phyloP scores from a whole-genome alignment of 2,888 invertebrate species.

The Sarcophaga caerulescens region DNA sequence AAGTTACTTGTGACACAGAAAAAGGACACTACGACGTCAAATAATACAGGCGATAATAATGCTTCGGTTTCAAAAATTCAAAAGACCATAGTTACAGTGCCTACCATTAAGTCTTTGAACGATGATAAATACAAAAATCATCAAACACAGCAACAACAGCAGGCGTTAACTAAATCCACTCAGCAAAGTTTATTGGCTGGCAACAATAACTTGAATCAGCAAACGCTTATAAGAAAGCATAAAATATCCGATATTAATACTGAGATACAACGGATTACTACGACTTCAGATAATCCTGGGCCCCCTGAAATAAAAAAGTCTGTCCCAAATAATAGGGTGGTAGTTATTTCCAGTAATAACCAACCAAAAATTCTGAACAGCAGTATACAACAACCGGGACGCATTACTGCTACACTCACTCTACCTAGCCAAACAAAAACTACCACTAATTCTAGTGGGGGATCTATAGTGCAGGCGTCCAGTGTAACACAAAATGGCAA shows the following conservation, averaged over 20 bases:
- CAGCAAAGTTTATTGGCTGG: conserved; percentile 13
- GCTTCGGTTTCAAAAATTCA: conserved; percentile 68
- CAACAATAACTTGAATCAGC: conserved; percentile 38
- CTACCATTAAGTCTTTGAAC: conserved; percentile 72
- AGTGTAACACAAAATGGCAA: conserved; percentile 46
- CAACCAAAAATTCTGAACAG: conserved; percentile 59
- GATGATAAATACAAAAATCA: conserved; percentile 65
- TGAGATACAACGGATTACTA: conserved; percentile 73
- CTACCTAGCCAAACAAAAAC: conserved; percentile 5
- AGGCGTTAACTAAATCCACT: conserved; percentile 3
- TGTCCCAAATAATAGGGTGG: conserved; percentile 71
- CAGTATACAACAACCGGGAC: conserved; percentile 55
- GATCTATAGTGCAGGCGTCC: conserved; percentile 57
- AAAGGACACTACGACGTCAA: conserved; percentile 64
- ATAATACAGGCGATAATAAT: neutral
- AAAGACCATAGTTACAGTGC: conserved; percentile 72
- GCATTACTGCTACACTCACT: conserved; percentile 11
- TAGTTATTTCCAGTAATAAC: conserved; percentile 72
- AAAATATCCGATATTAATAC: conserved; percentile 77
- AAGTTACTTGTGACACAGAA: conserved; percentile 75
- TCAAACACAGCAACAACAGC: conserved; percentile 33
- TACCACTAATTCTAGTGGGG: conserved; percentile 32
- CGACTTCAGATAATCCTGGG: conserved; percentile 53
- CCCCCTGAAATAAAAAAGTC: conserved; percentile 73
- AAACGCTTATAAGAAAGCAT: conserved; percentile 70